Conservation (phyloP, 2,113 vertebrate species). For the Hippocampus comes region DNA sequence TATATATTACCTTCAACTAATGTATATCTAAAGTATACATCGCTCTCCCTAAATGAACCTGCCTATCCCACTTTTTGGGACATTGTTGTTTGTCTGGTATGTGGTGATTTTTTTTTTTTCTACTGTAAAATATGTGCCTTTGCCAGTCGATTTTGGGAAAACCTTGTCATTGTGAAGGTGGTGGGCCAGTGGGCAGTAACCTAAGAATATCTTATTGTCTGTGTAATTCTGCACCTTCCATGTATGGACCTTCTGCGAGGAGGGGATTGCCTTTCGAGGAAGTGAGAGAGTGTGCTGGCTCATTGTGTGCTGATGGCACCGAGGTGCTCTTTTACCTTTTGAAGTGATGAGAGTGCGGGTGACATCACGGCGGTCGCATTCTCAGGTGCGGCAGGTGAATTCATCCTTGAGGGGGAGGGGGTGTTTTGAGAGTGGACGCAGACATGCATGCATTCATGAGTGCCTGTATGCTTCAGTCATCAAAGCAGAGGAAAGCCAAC, state of each 20-base stretch:
- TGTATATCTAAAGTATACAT: too few relatives aligned
- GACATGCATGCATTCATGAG: conserved; percentile 26
- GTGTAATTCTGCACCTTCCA: conserved; percentile 42
- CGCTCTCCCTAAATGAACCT: too few relatives aligned
- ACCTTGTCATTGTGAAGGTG: conserved; percentile 40
- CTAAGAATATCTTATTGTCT: conserved; percentile 53
- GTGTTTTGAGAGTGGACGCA: conserved; percentile 20
- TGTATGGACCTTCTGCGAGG: conserved; percentile 38
- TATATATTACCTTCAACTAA: too few relatives aligned
- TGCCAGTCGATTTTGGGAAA: neutral
- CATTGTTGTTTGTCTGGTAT: neutral
- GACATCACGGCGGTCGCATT: conserved; percentile 62
- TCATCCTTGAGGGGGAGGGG: conserved; percentile 42
- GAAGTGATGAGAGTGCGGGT: conserved; percentile 63
- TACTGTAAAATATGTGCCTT: too few relatives aligned
- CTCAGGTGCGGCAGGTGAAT: conserved; percentile 71
- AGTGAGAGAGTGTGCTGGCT: conserved; percentile 46
- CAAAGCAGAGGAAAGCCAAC: conserved; percentile 57
- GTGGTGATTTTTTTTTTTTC: neutral
- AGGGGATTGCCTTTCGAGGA: conserved; percentile 51
- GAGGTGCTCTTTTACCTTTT: conserved; percentile 57
- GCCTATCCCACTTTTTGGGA: neutral
- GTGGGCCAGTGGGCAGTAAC: conserved; percentile 48
- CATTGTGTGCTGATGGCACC: conserved; percentile 42
- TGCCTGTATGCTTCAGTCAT: conserved; percentile 45